These are phyloP conservation scores for Rugalucina vietnamica DNA, from an alignment of 2,888 invertebrate species.

Conservation along the genomic window DNA sequence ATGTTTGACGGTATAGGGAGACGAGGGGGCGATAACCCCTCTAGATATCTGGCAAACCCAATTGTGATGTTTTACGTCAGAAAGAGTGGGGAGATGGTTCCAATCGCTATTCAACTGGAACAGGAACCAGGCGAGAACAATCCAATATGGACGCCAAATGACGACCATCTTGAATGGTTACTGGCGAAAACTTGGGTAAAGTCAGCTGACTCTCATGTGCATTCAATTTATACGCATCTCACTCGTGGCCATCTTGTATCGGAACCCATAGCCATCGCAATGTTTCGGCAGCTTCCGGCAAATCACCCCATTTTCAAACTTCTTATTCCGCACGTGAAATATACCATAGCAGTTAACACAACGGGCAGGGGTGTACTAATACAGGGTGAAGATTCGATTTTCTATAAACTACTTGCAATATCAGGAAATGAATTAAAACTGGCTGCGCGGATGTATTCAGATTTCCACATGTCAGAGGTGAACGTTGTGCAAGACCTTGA, in stretches of 20 bases:
- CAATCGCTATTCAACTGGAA: conserved; percentile 59
- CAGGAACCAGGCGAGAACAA: conserved; percentile 47
- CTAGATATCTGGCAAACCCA: conserved; percentile 42
- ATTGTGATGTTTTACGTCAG: conserved; percentile 56
- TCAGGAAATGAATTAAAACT: conserved; percentile 31
- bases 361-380: conserved; percentile 48
- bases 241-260: conserved; percentile 49
- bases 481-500: conserved; percentile 43
- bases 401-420: conserved; percentile 47
- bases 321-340: conserved; percentile 50
- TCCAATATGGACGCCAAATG: conserved; percentile 60
- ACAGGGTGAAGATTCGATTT: conserved; percentile 49
- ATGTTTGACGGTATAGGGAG: conserved; percentile 42
- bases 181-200: conserved; percentile 56
- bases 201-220: conserved; percentile 53
- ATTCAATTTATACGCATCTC: conserved; percentile 52
- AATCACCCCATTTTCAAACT: conserved; percentile 58
- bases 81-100: conserved; percentile 44
- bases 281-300: conserved; percentile 52
- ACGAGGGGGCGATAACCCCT: conserved; percentile 8
- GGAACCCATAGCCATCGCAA: conserved; percentile 49
- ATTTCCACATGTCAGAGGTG: conserved; percentile 46
- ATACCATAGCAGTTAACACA: conserved; percentile 49
- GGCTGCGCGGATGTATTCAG: conserved; percentile 35
- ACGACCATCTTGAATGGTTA: conserved; percentile 53